Evolutionary conservation across 2,113 vertebrate genomes (phyloP).

Genomic region (Prietella phreatophila): DNA sequence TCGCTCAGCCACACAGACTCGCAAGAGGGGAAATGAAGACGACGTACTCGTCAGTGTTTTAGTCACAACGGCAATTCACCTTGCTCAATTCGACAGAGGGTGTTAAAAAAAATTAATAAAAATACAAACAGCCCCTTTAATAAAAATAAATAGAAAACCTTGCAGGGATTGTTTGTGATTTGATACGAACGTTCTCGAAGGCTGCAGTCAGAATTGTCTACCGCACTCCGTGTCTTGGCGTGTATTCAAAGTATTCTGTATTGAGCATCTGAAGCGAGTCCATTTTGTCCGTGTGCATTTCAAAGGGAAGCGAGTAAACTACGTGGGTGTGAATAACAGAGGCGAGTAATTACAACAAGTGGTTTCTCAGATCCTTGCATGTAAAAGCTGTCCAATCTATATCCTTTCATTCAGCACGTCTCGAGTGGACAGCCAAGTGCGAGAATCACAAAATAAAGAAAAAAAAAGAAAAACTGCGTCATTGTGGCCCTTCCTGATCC

Average conservation of each 20-base stretch:
- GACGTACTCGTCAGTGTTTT: not conserved
- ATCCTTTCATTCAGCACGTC: not conserved
- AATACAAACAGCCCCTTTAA: not conserved
- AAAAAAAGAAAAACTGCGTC: not conserved
- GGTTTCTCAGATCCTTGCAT: not conserved
- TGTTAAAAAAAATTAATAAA: not conserved
- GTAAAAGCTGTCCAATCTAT: not conserved
- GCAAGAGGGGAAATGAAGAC: not conserved
- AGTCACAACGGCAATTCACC: not conserved
- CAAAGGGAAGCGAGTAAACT: not conserved
- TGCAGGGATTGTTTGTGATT: not conserved
- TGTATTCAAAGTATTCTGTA: not conserved
- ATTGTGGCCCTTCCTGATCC: not conserved
- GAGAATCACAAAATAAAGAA: not conserved
- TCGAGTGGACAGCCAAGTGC: not conserved
- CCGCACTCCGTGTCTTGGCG: not conserved
- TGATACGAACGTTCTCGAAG: not conserved
- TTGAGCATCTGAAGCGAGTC: not conserved
- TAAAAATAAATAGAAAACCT: not conserved
- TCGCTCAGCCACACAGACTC: too few species aligned
- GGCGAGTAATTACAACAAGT: not conserved
- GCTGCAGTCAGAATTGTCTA: not conserved
- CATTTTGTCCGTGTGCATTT: not conserved
- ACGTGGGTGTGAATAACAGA: constrained; percentile 1
- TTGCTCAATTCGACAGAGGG: not conserved